phyloP scores from a whole-genome alignment of 2,797 vertebrate genomes.

The Distichodus sexfasciatus region DNA sequence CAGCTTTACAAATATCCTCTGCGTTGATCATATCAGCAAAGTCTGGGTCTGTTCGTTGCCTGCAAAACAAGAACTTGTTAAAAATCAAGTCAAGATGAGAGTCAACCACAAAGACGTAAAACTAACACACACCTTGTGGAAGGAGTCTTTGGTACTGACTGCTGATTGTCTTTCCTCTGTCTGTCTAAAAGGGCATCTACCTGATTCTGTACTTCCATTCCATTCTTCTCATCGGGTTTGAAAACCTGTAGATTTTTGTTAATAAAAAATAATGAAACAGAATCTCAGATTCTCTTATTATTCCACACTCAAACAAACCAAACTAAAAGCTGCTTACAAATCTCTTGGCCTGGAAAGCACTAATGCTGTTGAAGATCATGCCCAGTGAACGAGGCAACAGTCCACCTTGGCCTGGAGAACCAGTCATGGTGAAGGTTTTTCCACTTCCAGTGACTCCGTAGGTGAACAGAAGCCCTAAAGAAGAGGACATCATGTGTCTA shows the following conservation, averaged over 20 bases:
- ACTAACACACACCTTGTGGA: constrained; percentile 84
- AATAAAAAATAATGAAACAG: background rate
- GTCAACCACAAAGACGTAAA: background rate
- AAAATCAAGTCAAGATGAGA: background rate
- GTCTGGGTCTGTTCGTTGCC: constrained; percentile 87
- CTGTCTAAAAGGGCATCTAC: constrained; percentile 91
- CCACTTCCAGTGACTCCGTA: constrained; percentile 96
- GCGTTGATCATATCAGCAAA: constrained; percentile 90
- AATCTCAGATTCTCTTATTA: no score
- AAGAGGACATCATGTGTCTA: background rate
- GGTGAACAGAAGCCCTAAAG: constrained; percentile 89
- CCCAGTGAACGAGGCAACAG: constrained; percentile 91
- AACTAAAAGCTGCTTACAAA: constrained; percentile 76
- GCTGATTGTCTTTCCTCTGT: constrained; percentile 83
- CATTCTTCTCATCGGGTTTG: constrained; percentile 93
- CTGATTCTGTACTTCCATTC: constrained; percentile 90
- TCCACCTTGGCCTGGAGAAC: constrained; percentile 88
- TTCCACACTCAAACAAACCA: background rate
- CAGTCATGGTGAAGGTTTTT: constrained; percentile 96
- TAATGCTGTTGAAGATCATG: constrained; percentile 95
- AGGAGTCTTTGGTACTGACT: constrained; percentile 73
- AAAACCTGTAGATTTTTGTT: constrained; percentile 77
- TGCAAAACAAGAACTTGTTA: constrained; percentile 50
- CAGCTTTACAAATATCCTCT: constrained; percentile 79
- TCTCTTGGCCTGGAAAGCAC: constrained; percentile 89